These are phyloP conservation scores for Progne subis DNA, from an alignment of 2,113 vertebrate genomes.

Conservation along the genomic window DNA sequence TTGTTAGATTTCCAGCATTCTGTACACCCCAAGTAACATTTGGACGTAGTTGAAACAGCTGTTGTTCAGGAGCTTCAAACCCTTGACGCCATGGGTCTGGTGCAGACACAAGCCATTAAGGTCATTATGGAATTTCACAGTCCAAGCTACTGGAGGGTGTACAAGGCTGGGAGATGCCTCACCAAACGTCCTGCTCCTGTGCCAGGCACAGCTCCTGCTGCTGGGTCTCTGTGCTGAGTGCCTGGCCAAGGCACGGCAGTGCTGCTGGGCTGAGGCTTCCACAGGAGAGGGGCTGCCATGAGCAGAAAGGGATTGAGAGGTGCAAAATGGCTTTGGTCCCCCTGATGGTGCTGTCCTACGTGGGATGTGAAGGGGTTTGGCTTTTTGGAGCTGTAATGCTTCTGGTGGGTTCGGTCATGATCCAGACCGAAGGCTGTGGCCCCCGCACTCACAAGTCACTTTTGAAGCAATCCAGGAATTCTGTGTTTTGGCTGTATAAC, in stretches of 20 bases:
- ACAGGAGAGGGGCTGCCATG: accelerated
- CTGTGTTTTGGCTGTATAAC: not conserved
- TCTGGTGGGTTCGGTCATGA: accelerated
- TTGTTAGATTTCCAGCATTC: not conserved
- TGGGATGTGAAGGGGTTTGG: not conserved
- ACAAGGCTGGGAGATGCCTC: not conserved
- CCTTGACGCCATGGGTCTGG: not conserved
- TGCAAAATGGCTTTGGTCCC: not conserved
- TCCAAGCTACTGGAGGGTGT: not conserved
- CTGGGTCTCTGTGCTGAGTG: not conserved
- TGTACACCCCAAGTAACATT: not conserved
- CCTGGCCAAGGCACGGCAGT: not conserved
- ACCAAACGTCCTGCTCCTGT: accelerated
- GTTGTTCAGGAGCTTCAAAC: not conserved
- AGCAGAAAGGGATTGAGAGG: not conserved
- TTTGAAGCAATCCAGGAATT: not conserved
- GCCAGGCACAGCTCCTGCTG: not conserved
- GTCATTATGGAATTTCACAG: too few relatives aligned
- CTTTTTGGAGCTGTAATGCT: not conserved
- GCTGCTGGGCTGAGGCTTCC: not conserved
- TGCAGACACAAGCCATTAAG: not conserved
- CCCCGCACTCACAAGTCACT: not conserved
- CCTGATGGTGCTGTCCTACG: accelerated
- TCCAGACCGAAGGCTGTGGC: accelerated
- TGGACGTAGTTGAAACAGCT: not conserved